These are phyloP conservation scores for Tetragonula carbonaria DNA, from an alignment of 2,888 invertebrate genomes.

Conservation along the genomic window DNA sequence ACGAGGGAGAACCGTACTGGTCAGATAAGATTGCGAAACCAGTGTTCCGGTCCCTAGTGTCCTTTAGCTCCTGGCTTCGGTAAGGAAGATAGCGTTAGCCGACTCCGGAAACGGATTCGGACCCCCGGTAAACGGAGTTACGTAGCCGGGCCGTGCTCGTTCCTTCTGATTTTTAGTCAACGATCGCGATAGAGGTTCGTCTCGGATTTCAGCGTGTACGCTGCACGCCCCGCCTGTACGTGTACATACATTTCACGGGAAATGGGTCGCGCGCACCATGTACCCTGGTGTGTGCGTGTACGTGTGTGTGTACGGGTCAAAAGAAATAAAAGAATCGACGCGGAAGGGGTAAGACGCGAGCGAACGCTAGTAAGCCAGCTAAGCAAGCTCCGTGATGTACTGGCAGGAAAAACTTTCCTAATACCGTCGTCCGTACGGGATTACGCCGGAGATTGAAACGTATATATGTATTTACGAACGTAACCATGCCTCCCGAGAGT, in stretches of 20 bases:
- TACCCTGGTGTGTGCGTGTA: not conserved
- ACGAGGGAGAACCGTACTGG: constrained; percentile 63
- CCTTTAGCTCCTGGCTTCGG: constrained; percentile 77
- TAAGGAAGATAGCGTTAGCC: constrained; percentile 68
- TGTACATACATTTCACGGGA: not conserved
- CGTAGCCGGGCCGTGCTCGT: constrained; percentile 70
- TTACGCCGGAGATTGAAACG: constrained; percentile 82
- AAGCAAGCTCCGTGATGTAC: constrained; percentile 76
- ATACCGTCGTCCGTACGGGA: constrained; percentile 81
- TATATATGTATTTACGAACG: constrained; percentile 80
- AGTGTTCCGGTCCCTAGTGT: constrained; percentile 78
- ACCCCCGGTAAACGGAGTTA: constrained; percentile 72
- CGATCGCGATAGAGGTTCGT: constrained; percentile 69
- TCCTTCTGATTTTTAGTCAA: constrained; percentile 73
- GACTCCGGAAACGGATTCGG: constrained; percentile 75
- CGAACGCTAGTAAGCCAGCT: constrained; percentile 69
- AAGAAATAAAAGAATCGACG: constrained; percentile 42
- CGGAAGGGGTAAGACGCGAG: constrained; percentile 47
- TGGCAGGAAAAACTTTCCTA: constrained; percentile 81
- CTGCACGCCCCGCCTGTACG: constrained; percentile 8
- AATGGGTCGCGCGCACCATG: not conserved
- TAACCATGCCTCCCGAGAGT: constrained; percentile 64
- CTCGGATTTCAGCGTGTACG: constrained; percentile 35
- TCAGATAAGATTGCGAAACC: constrained; percentile 78
- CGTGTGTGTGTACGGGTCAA: not conserved